Percentiles rank a stretch among this genome's conserved stretches.
These are phyloP conservation scores for Scleropages formosus DNA, from an alignment of 2,797 vertebrate species.

Conservation along the genomic window DNA sequence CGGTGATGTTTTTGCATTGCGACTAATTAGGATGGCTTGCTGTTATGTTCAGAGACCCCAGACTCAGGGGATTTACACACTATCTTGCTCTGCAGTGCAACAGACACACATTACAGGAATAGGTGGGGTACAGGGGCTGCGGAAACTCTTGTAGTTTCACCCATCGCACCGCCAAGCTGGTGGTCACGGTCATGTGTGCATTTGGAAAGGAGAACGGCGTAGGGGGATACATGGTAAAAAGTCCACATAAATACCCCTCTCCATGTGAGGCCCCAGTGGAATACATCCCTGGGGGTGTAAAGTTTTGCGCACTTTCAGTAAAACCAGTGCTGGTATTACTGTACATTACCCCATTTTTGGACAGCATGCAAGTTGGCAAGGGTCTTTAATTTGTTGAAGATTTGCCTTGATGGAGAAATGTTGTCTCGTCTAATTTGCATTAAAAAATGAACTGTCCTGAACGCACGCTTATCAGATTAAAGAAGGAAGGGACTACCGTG, in stretches of 20 bases:
- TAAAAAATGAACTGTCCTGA: not conserved
- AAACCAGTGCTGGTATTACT: not conserved
- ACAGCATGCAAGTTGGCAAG: not conserved
- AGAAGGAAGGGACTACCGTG: not conserved
- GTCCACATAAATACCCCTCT: not conserved
- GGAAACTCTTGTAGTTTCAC: not conserved
- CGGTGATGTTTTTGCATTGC: not conserved
- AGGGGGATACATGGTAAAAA: not conserved
- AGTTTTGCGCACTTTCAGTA: not conserved
- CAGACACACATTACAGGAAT: constrained; percentile 2
- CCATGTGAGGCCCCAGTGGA: not conserved
- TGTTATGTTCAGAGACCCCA: not conserved
- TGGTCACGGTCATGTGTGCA: not conserved
- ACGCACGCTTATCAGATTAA: constrained; percentile 5
- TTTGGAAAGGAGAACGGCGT: not conserved
- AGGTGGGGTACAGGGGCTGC: not conserved
- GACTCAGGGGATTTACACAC: not conserved
- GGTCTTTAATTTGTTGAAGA: not conserved
- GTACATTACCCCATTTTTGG: not conserved
- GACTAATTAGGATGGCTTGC: not conserved
- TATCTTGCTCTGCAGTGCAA: not conserved
- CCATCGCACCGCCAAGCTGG: no score
- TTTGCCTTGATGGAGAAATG: not conserved
- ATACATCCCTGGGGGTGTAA: no score
- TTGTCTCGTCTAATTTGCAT: not conserved